Conservation (phyloP, 2,888 invertebrate species). For the Eristalis tenax region DNA sequence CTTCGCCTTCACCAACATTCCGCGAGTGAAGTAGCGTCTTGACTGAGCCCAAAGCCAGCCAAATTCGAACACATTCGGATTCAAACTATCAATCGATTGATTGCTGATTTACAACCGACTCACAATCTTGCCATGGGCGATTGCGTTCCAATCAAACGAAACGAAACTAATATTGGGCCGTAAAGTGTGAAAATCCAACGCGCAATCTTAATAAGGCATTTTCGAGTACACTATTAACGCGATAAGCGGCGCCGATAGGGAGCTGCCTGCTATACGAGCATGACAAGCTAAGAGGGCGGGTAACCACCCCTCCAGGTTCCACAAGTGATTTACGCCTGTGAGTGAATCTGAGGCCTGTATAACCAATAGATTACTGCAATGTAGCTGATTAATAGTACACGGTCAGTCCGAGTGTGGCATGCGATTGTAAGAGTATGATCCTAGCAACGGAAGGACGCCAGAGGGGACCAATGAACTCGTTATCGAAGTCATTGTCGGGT, state of each 20-base stretch:
- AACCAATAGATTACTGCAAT: neutral
- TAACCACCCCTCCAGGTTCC: neutral
- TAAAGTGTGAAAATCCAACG: neutral
- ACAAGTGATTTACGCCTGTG: neutral
- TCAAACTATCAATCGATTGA: neutral
- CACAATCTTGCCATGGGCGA: neutral
- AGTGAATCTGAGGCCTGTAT: neutral
- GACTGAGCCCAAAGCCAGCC: neutral
- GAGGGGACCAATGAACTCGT: neutral
- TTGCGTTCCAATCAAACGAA: neutral
- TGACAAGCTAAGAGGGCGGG: neutral
- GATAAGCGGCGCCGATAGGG: neutral
- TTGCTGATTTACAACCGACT: neutral
- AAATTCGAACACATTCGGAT: neutral
- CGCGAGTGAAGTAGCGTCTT: neutral
- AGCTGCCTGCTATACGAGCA: neutral
- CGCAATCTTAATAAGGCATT: neutral
- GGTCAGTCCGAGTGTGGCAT: neutral
- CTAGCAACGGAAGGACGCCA: neutral
- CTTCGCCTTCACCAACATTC: conserved; percentile 31
- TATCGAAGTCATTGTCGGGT: too few relatives aligned
- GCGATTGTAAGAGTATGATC: neutral
- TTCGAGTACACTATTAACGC: neutral
- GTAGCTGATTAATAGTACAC: too few relatives aligned
- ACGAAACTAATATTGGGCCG: neutral